Evolutionary conservation across 2,888 invertebrate genomes (phyloP).

Genomic region (Hyposoter didymator): DNA sequence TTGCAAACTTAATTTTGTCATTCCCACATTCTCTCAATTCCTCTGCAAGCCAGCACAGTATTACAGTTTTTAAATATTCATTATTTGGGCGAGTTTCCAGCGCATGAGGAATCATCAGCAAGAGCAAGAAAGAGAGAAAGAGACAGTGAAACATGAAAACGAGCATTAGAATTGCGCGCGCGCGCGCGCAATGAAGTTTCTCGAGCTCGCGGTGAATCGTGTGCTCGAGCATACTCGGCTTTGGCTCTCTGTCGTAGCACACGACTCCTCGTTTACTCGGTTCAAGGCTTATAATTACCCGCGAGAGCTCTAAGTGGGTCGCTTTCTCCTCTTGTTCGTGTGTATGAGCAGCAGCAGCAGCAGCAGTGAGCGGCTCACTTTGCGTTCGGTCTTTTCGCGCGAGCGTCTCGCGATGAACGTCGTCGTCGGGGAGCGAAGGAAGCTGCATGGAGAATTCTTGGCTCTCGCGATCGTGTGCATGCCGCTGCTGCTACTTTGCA

Average conservation of each 20-base stretch:
- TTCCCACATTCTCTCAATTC: background rate
- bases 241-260: constrained; percentile 59
- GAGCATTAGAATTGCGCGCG: background rate
- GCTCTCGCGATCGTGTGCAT: constrained; percentile 48
- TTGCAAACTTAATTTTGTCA: too few relatives aligned
- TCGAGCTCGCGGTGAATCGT: constrained; percentile 1
- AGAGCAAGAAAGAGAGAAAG: background rate
- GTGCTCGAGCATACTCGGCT: background rate
- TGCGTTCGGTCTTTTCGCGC: constrained; percentile 65
- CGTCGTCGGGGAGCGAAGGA: constrained; percentile 65
- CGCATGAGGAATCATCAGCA: background rate
- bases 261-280: constrained; percentile 80
- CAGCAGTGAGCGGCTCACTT: constrained; percentile 71
- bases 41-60: background rate
- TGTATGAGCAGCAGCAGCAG: constrained; percentile 10
- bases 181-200: constrained; percentile 16
- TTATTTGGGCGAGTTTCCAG: background rate
- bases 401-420: constrained; percentile 56
- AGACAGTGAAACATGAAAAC: constrained; percentile 1
- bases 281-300: constrained; percentile 83
- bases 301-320: constrained; percentile 81
- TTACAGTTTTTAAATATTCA: background rate
- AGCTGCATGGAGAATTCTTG: constrained; percentile 66
- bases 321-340: constrained; percentile 79
- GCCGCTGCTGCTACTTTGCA: constrained; percentile 9